Base-by-base conservation (phyloP, 1,140 invertebrate genomes). In the Leucophenga varia region DNA sequence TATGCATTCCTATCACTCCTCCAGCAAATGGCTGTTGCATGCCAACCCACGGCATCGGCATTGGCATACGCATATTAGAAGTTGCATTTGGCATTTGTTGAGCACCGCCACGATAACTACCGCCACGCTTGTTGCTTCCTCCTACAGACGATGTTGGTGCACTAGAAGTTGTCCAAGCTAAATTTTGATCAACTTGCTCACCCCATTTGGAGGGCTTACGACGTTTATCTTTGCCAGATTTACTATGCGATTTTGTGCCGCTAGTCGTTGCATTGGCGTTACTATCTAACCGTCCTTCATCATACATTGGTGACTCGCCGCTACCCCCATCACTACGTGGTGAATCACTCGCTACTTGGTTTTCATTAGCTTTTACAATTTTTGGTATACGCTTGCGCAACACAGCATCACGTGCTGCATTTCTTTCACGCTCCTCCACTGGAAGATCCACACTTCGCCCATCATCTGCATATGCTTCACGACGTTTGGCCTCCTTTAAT, bases 401-500 rank as follows among this genome's bases (percentile, higher is more conserved):
- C 19, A 73, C 65, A 3, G 70, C 70, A 47, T 73, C 70, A 12
- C 65, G 49, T 7, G 70, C 70, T 4, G 60, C 63, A 55, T 61
- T 69, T 9, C 63, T 48, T 35, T 72, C 63, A 4, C 20, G 53
- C 3, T 19, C 14, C 20, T 39, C 37, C n/a, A 10, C 22, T 39
- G 12, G 6, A 34, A 55, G 59, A 6, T 53, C 50, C 9, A 46
- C 35, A n/a, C 19, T 16, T 6, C 51, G 51, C 2, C 48, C 36
- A 37, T 49, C 48, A 14, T 28, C 36, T 12, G 34, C 36, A 31
- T 42, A 31, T 55, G 54, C 37, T 37, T 89, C 86, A 20, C 84
- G 84, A 18, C 86, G 79, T 57, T 89, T 84, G 0, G 86, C 85
- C 30, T 90, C 88, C 50, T 86, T 82, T 5, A 90, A 65, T 68